Evolutionary conservation across 2,888 invertebrate species (phyloP).

Genomic region (Dryococelus australis): DNA sequence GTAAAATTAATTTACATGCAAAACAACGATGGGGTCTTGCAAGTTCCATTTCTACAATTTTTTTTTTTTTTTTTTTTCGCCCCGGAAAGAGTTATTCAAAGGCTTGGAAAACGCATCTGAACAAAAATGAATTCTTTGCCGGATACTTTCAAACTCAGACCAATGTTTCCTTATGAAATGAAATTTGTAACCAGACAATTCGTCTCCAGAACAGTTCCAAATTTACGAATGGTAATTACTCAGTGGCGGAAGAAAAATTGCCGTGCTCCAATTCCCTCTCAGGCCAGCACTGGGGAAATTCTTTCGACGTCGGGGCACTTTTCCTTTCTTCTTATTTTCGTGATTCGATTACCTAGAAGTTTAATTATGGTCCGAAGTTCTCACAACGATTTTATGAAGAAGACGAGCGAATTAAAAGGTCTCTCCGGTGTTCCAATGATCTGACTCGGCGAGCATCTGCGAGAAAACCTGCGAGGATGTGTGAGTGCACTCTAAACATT

Average conservation of each 20-base stretch:
- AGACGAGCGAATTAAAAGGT: constrained; percentile 12
- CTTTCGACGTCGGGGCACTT: not conserved
- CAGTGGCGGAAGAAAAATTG: not conserved
- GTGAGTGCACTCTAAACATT: not conserved
- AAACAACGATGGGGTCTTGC: too few species aligned
- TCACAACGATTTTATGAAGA: constrained; percentile 3
- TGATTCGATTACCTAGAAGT: not conserved
- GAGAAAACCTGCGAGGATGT: not conserved
- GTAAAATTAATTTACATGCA: too few species aligned
- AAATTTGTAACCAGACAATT: not conserved
- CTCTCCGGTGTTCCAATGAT: not conserved
- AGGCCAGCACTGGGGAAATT: not conserved
- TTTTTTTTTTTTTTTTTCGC: too few species aligned
- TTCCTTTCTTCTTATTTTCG: not conserved
- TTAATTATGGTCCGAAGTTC: constrained; percentile 24
- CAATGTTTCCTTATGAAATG: too few species aligned
- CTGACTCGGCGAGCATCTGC: not conserved
- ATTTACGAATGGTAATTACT: constrained; percentile 3
- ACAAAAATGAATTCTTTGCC: too few species aligned
- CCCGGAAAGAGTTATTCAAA: too few species aligned
- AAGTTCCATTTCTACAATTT: too few species aligned
- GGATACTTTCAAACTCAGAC: too few species aligned
- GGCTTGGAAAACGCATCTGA: too few species aligned
- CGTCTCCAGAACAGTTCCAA: not conserved
- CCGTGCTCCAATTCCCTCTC: not conserved